Conservation (phyloP, 2,888 invertebrate species). For the Panorpa germanica region DNA sequence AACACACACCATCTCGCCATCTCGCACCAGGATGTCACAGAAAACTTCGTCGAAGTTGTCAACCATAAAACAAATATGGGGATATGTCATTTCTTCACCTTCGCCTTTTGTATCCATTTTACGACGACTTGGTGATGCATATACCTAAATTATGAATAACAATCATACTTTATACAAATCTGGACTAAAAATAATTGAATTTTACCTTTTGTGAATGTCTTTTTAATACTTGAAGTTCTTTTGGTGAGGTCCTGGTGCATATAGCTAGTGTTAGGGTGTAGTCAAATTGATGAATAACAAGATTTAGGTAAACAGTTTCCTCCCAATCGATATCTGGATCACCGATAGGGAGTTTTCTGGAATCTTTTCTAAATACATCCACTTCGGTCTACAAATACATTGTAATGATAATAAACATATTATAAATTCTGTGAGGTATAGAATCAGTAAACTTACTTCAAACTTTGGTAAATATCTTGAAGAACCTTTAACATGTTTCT, state of each 20-base stretch:
- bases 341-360: slow-evolving; percentile 87
- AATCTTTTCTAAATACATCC: slow-evolving; percentile 94
- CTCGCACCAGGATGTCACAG: slow-evolving; percentile 89
- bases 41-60: slow-evolving; percentile 99
- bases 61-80: slow-evolving; percentile 97
- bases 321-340: slow-evolving; percentile 98
- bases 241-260: slow-evolving; percentile 92
- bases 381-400: slow-evolving; percentile 58
- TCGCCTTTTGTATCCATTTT: slow-evolving; percentile 98
- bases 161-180: background rate
- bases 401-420: slow-evolving; percentile 1
- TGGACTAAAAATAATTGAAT: slow-evolving; percentile 6
- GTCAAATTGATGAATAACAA: slow-evolving; percentile 96
- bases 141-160: slow-evolving; percentile 36
- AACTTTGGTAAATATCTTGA: slow-evolving; percentile 78
- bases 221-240: slow-evolving; percentile 88
- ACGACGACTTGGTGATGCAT: slow-evolving; percentile 90
- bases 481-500: slow-evolving; percentile 74
- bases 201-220: slow-evolving; percentile 68
- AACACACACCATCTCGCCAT: slow-evolving; percentile 98
- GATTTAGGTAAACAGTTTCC: slow-evolving; percentile 94
- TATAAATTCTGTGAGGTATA: background rate
- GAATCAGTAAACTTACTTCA: slow-evolving; percentile 35
- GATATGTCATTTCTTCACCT: slow-evolving; percentile 96
- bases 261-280: slow-evolving; percentile 94